Base-by-base conservation (phyloP, 2,113 vertebrate genomes). In the Mobula hypostoma region DNA sequence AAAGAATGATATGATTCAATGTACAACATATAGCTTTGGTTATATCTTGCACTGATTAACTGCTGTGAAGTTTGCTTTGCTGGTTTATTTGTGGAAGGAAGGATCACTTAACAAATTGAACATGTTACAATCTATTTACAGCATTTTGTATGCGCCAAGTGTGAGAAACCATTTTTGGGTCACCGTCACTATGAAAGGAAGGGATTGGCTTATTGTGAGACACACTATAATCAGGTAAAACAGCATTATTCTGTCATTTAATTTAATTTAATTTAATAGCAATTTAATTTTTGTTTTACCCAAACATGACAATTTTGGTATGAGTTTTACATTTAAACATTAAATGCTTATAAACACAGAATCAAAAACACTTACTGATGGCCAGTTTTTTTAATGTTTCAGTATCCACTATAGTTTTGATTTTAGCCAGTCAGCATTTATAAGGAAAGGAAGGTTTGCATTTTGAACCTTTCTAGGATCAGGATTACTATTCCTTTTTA, bases 81-180 rank as follows among this genome's bases (percentile, higher is more conserved):
- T 94, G 76, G 48, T 24, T 94, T 79, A 58, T 58, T 76, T 66
- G 19, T 80, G 12, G 29, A 78, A 27, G 21, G 63, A 77, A 27
- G 21, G 63, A 56, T 94, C 61, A 48, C 17, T 78, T 36, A 68
- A 61, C 15, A 36, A 76, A 58, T 36, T 66, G n/a, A 78, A 82
- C 11, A 77, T 58, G 95, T 95, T 94, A 93, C 40, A n/a, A 92
- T 94, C 96, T 97, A 95, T 97, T 97, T 96, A 85, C 96, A 99
- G 99, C 99, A 99, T 98, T 99, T 99, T 97, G 99, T 99, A 95
- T 99, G 99, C 96, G 98, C 98, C 94, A 99, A 99, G 96, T 99
- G 99, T 97, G 99, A 99, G 96, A 99, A 99, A 95, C 98, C 99
- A n/a, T 99, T 99, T 96, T 97, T 99, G 94, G 99, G 99, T 94